A percentile compares a stretch with the other conserved stretches of the same genome.
phyloP scores from a whole-genome alignment of 2,113 vertebrate genomes.

The Archilochus colubris region DNA sequence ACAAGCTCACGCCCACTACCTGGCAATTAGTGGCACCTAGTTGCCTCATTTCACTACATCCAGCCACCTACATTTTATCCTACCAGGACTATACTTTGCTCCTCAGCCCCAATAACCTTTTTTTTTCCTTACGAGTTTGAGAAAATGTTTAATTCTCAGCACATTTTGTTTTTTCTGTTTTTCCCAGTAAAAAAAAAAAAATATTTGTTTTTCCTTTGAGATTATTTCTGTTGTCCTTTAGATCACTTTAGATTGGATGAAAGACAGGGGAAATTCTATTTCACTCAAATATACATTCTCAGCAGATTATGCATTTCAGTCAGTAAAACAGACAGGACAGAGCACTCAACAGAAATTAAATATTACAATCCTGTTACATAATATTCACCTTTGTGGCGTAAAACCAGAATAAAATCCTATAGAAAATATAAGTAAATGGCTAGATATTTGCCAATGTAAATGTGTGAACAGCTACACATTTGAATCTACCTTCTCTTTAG shows the following conservation, averaged over 20 bases:
- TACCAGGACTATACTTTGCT: neutral
- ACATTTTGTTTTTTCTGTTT: neutral
- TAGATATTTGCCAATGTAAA: neutral
- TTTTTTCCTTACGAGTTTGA: neutral
- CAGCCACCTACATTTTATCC: neutral
- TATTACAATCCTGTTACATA: neutral
- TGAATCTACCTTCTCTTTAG: neutral
- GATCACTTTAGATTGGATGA: neutral
- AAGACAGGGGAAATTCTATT: neutral
- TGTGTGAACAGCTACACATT: neutral
- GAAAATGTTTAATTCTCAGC: neutral
- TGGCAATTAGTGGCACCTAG: too few species aligned
- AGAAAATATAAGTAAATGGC: neutral
- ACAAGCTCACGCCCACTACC: too few species aligned
- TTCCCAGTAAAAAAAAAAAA: neutral
- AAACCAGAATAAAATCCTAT: neutral
- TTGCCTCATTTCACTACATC: too few species aligned
- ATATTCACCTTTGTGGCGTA: neutral
- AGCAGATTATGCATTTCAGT: neutral
- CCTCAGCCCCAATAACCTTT: neutral
- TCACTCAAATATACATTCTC: neutral
- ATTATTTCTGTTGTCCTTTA: too few species aligned
- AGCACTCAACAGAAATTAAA: neutral
- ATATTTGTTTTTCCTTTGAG: neutral
- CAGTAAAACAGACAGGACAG: neutral